A percentile compares a stretch with the other conserved stretches of the same genome.
phyloP scores from a whole-genome alignment of 1,140 invertebrate genomes.

The Berghia stephanieae region DNA sequence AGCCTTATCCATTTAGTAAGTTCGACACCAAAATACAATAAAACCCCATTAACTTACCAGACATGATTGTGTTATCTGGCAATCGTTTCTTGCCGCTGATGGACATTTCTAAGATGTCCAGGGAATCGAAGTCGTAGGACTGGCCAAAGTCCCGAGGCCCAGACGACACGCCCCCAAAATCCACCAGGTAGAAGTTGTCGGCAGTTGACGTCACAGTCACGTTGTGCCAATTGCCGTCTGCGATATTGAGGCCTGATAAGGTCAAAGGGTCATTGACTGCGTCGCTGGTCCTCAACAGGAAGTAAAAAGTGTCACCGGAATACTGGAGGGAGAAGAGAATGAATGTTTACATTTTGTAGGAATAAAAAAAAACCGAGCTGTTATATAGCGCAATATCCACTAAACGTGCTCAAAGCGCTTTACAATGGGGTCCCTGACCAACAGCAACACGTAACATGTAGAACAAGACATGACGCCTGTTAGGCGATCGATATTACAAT shows the following conservation, averaged over 20 bases:
- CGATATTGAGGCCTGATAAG: constrained; percentile 26
- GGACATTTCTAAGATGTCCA: constrained; percentile 42
- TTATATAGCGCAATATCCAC: too few species aligned
- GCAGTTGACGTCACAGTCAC: constrained; percentile 43
- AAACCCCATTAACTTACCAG: constrained; percentile 27
- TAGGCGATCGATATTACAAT: too few species aligned
- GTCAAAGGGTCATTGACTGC: constrained; percentile 30
- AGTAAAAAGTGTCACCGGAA: constrained; percentile 19
- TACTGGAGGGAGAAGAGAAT: constrained; percentile 20
- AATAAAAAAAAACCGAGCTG: too few species aligned
- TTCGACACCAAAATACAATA: too few species aligned
- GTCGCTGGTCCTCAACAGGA: constrained; percentile 28
- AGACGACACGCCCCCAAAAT: constrained; percentile 21
- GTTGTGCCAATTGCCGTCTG: constrained; percentile 56
- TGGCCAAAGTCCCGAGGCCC: constrained; percentile 1
- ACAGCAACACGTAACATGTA: too few species aligned
- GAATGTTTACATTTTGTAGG: too few species aligned
- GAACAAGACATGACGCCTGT: too few species aligned
- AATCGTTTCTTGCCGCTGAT: constrained; percentile 40
- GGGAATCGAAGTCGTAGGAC: constrained; percentile 42
- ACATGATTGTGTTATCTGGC: constrained; percentile 13
- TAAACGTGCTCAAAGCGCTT: too few species aligned
- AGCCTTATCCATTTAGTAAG: too few species aligned
- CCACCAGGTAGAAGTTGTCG: constrained; percentile 31
- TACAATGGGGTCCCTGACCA: too few species aligned